A percentile compares a stretch with the other conserved stretches of the same genome.
Conservation (phyloP, 2,888 invertebrate genomes). For the Hecatera dysodea region DNA sequence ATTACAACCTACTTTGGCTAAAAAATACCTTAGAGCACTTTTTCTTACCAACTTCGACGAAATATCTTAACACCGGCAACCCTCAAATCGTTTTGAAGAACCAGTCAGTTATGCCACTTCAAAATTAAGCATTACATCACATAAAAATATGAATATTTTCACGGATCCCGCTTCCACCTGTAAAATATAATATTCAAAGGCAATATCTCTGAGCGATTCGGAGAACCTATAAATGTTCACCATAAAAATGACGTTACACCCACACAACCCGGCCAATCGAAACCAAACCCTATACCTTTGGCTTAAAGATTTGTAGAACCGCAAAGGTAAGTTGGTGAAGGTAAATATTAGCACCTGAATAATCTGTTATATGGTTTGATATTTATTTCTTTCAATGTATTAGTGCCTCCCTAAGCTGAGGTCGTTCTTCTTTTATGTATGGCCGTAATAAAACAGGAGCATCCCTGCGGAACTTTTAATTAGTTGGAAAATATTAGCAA, state of each 20-base stretch:
- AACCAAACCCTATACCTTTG: conserved; percentile 43
- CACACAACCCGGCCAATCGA: conserved; percentile 23
- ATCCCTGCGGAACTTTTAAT: conserved; percentile 62
- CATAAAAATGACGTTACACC: conserved; percentile 73
- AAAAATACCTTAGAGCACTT: background rate
- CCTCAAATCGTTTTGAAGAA: conserved; percentile 45
- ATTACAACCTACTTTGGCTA: no score
- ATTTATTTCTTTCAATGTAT: conserved; percentile 70
- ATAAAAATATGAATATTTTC: conserved; percentile 62
- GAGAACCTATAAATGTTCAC: conserved; percentile 74
- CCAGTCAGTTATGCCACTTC: conserved; percentile 53
- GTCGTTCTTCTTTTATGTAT: conserved; percentile 60
- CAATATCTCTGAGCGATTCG: conserved; percentile 72
- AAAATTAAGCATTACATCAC: conserved; percentile 66
- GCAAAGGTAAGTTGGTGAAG: conserved; percentile 47
- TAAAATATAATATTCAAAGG: conserved; percentile 72
- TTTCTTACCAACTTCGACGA: background rate
- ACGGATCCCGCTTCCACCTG: conserved; percentile 67
- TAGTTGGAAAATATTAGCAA: conserved; percentile 44
- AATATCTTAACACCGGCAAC: conserved; percentile 34
- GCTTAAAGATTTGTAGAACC: conserved; percentile 10
- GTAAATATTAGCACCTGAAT: conserved; percentile 71
- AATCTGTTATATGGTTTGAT: conserved; percentile 69
- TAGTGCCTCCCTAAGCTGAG: conserved; percentile 58
- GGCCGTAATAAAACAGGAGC: conserved; percentile 54